Conservation (phyloP, 2,888 invertebrate genomes). For the Pecten maximus region DNA sequence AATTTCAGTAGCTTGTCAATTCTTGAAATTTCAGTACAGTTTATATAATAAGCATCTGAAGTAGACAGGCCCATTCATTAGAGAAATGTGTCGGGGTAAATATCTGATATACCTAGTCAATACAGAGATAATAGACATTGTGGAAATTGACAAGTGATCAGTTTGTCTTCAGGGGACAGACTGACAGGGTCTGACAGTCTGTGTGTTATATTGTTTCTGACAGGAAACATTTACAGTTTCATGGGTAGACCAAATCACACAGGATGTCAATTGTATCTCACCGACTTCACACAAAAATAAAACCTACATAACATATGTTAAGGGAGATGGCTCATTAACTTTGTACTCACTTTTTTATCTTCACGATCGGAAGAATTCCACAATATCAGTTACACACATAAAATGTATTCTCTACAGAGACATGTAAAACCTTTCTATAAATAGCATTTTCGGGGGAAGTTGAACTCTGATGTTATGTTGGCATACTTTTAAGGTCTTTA, state of each 20-base stretch:
- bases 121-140: not conserved
- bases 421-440: not conserved
- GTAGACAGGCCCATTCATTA: not conserved
- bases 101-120: not conserved
- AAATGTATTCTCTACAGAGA: not conserved
- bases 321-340: not conserved
- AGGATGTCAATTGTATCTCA: not conserved
- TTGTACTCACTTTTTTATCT: not conserved
- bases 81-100: not conserved
- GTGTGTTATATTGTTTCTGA: not conserved
- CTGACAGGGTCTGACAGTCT: not conserved
- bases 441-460: not conserved
- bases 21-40: too few relatives aligned
- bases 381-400: not conserved
- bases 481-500: not conserved
- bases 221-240: not conserved
- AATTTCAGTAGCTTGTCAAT: too few relatives aligned
- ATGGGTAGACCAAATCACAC: not conserved
- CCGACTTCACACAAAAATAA: not conserved
- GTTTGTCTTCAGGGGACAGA: not conserved
- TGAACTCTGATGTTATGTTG: not conserved
- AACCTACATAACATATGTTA: not conserved
- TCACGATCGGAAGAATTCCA: not conserved
- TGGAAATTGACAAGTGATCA: not conserved
- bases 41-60: not conserved